These are phyloP conservation scores for Listrodromus nycthemerus DNA, from an alignment of 2,888 invertebrate species.

Conservation along the genomic window DNA sequence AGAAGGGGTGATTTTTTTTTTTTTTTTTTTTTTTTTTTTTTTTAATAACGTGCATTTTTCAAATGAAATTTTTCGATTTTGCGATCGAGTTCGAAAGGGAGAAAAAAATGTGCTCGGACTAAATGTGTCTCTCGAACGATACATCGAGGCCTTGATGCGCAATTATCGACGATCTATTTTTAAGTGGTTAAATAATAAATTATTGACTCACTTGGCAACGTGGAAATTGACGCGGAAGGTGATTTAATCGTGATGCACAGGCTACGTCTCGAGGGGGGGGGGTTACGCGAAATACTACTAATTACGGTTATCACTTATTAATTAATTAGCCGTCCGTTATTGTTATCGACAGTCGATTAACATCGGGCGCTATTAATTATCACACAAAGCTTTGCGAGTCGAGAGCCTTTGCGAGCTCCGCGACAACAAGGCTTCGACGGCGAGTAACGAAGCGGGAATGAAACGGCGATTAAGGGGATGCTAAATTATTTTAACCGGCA, in stretches of 20 bases:
- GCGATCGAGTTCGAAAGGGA: too few relatives aligned
- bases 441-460: background rate
- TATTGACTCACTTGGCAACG: background rate
- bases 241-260: background rate
- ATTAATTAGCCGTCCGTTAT: constrained; percentile 2
- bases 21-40: too few relatives aligned
- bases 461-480: background rate
- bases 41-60: too few relatives aligned
- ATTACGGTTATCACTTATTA: background rate
- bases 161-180: too few relatives aligned
- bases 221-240: background rate
- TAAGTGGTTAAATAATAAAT: background rate
- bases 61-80: too few relatives aligned
- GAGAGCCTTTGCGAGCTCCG: background rate
- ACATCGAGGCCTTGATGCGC: too few relatives aligned
- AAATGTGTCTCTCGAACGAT: too few relatives aligned
- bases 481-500: background rate
- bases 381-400: background rate
- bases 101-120: too few relatives aligned
- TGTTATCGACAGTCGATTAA: background rate
- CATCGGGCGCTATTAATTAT: background rate
- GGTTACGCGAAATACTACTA: background rate
- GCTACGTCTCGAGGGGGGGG: background rate
- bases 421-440: background rate
- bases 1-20: too few relatives aligned